Percentiles rank a stretch among this genome's conserved stretches.
Evolutionary conservation across 2,888 invertebrate species (phyloP).

Genomic region (Conops quadrifasciatus): DNA sequence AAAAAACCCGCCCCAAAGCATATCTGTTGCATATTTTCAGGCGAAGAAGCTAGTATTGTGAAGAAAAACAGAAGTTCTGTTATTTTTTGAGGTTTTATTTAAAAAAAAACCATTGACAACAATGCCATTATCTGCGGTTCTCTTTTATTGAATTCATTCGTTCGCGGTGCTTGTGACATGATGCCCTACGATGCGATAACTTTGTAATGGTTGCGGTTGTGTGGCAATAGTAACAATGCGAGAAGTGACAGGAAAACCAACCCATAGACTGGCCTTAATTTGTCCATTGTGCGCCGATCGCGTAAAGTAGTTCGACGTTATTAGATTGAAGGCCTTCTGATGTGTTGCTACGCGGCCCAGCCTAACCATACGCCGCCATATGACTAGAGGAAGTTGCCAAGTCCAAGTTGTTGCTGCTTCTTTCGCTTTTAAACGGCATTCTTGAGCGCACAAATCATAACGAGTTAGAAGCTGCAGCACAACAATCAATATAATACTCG

Average conservation of each 20-base stretch:
- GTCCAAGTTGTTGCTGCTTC: not conserved
- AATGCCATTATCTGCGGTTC: slow-evolving; percentile 13
- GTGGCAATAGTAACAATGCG: not conserved
- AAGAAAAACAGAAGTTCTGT: slow-evolving; percentile 20
- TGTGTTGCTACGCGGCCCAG: not conserved
- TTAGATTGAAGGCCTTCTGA: too few species aligned
- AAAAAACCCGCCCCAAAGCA: too few species aligned
- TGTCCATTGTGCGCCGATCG: not conserved
- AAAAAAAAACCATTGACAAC: slow-evolving; percentile 9
- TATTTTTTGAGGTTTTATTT: slow-evolving; percentile 16
- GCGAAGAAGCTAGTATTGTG: slow-evolving; percentile 6
- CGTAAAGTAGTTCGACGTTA: too few species aligned
- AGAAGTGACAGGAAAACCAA: not conserved
- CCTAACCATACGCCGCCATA: not conserved
- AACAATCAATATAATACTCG: slow-evolving; percentile 17
- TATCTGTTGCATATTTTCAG: not conserved
- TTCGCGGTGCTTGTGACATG: not conserved
- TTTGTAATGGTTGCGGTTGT: not conserved
- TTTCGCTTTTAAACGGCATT: not conserved
- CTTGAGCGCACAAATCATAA: not conserved
- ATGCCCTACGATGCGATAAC: slow-evolving; percentile 12
- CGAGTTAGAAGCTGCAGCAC: not conserved
- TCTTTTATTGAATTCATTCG: not conserved
- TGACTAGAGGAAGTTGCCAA: not conserved
- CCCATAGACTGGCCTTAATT: slow-evolving; percentile 16